These are phyloP conservation scores for Hymenochirus boettgeri DNA, from an alignment of 2,113 vertebrate species.

Conservation along the genomic window DNA sequence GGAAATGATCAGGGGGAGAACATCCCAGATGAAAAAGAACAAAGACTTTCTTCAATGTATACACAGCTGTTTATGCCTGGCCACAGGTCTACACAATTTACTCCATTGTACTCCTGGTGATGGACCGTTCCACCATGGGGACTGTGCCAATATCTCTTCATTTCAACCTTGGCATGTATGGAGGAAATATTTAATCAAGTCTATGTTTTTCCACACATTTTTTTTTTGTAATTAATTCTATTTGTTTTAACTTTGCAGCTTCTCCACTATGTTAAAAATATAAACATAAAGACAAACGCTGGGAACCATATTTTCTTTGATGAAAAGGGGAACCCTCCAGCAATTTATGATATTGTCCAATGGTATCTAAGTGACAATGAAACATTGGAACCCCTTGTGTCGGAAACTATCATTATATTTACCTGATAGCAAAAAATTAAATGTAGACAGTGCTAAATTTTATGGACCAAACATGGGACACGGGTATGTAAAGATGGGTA, in stretches of 20 bases:
- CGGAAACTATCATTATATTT: background rate
- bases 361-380: background rate
- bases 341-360: conserved; percentile 20
- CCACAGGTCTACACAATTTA: conserved; percentile 29
- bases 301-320: conserved; percentile 16
- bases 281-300: background rate
- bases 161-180: conserved; percentile 40
- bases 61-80: conserved; percentile 30
- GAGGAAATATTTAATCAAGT: background rate
- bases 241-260: background rate
- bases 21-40: background rate
- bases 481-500: too few species aligned
- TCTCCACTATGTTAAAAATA: conserved; percentile 18
- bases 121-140: conserved; percentile 27
- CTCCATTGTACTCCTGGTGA: background rate
- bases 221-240: background rate
- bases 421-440: background rate
- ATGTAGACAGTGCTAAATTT: background rate
- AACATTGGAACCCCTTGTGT: background rate
- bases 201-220: too few species aligned
- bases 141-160: conserved; percentile 22
- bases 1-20: conserved; percentile 14
- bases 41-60: conserved; percentile 23
- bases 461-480: background rate
- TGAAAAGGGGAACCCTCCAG: conserved; percentile 23